These are phyloP conservation scores for Procambarus clarkii DNA, from an alignment of 1,140 invertebrate species.

Conservation along the genomic window DNA sequence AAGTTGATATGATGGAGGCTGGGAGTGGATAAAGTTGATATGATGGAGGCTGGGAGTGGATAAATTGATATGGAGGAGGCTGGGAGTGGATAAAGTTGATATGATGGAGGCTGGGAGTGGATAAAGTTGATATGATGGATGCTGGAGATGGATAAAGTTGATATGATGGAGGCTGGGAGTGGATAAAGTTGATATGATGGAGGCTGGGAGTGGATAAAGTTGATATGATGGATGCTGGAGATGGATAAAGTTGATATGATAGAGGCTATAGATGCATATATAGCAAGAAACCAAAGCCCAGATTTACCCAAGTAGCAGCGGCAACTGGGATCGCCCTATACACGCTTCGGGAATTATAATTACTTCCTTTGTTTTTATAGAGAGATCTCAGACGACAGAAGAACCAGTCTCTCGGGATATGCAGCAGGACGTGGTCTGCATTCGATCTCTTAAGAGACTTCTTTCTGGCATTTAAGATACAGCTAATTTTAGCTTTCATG, in stretches of 20 bases:
- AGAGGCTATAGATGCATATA: not conserved
- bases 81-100: not conserved
- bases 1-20: not conserved
- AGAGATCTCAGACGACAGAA: not conserved
- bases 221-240: not conserved
- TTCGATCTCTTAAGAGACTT: not conserved
- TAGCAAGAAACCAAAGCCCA: not conserved
- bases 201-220: not conserved
- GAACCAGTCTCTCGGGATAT: not conserved
- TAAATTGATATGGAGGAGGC: not conserved
- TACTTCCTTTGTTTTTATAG: slow-evolving; percentile 2
- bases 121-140: too few species aligned
- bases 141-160: too few species aligned
- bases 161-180: too few species aligned
- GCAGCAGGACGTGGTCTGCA: not conserved
- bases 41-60: not conserved
- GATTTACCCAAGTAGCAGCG: not conserved
- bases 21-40: too few species aligned
- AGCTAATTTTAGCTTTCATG: not conserved
- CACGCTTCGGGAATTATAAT: slow-evolving; percentile 12
- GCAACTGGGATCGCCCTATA: not conserved
- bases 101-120: too few species aligned
- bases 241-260: not conserved
- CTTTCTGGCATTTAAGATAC: not conserved
- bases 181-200: not conserved